These are phyloP conservation scores for Gallirallus australis DNA, from an alignment of 2,797 vertebrate genomes.

Conservation along the genomic window DNA sequence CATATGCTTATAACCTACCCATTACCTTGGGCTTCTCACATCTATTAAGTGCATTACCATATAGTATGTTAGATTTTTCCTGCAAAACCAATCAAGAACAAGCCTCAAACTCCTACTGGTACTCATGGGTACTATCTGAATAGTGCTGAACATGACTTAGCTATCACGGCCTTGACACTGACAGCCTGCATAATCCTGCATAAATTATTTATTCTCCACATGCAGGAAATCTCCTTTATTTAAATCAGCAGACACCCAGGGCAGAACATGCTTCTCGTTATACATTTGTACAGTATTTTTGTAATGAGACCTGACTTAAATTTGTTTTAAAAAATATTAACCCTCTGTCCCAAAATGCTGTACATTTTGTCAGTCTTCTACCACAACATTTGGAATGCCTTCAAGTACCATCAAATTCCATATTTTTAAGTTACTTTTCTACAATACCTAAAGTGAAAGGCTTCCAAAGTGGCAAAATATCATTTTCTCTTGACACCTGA, in stretches of 20 bases:
- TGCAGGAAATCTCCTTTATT: background rate
- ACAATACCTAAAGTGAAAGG: background rate
- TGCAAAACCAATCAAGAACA: background rate
- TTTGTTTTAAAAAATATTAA: background rate
- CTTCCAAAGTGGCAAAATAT: background rate
- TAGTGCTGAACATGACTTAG: rapidly evolving
- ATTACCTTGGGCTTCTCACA: background rate
- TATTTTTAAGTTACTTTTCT: background rate
- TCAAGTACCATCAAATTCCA: background rate
- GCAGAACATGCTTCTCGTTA: background rate
- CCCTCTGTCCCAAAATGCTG: background rate
- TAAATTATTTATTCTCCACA: background rate
- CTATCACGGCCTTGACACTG: background rate
- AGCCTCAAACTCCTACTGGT: background rate
- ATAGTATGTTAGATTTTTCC: background rate
- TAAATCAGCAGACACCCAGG: background rate
- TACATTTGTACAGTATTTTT: background rate
- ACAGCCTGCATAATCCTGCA: background rate
- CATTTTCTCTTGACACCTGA: background rate
- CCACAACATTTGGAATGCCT: background rate
- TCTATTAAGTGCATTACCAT: background rate
- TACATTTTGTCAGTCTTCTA: background rate
- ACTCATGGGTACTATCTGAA: background rate
- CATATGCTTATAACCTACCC: background rate
- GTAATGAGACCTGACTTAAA: background rate